A percentile compares a stretch with the other conserved stretches of the same genome.
phyloP scores from a whole-genome alignment of 1,140 invertebrate genomes.

The Trypoxylus dichotomus region DNA sequence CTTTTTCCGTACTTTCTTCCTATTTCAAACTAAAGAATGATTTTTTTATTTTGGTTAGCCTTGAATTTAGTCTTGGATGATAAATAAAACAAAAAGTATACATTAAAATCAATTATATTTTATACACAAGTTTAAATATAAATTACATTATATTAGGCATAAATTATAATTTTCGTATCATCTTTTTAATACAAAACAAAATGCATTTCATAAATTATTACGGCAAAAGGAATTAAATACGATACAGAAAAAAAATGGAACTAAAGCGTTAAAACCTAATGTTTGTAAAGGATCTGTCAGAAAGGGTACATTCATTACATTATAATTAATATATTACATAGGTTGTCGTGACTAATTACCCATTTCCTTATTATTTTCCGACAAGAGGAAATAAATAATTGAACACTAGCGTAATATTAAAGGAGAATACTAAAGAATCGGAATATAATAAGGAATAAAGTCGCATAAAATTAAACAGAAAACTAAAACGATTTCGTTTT shows the following conservation, averaged over 20 bases:
- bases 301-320: constrained; percentile 28
- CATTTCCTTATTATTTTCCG: constrained; percentile 1
- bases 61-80: neutral
- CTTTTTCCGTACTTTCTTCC: no score
- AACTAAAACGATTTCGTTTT: neutral
- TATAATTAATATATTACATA: constrained; percentile 36
- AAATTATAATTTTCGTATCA: constrained; percentile 41
- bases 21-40: no score
- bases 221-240: neutral
- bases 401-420: constrained; percentile 34
- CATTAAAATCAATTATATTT: constrained; percentile 49
- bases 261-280: constrained; percentile 5
- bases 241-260: constrained; percentile 40
- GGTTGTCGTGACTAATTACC: constrained; percentile 32
- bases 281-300: neutral
- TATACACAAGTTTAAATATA: constrained; percentile 49
- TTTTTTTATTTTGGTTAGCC: no score
- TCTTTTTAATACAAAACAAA: constrained; percentile 11
- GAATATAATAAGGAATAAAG: constrained; percentile 5
- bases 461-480: neutral
- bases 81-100: constrained; percentile 26
- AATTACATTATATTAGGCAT: constrained; percentile 49
- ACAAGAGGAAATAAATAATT: neutral
- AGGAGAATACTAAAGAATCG: constrained; percentile 28
- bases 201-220: constrained; percentile 1